phyloP scores from a whole-genome alignment of 2,113 vertebrate genomes.

The Oreotrochilus melanogaster region DNA sequence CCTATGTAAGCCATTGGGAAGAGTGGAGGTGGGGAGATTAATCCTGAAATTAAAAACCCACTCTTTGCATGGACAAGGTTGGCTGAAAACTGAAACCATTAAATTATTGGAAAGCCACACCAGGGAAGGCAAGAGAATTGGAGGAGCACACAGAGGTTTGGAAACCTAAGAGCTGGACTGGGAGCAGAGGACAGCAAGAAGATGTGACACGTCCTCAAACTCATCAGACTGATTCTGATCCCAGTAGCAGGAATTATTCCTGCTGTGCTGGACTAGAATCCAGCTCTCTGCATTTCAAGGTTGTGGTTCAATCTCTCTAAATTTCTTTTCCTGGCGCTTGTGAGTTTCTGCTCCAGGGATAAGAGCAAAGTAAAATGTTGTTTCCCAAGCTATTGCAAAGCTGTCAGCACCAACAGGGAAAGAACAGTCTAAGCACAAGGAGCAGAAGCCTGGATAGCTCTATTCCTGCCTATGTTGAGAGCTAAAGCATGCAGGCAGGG shows the following conservation, averaged over 20 bases:
- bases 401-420: neutral
- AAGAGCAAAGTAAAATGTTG: neutral
- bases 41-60: slow-evolving; percentile 9
- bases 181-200: neutral
- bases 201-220: neutral
- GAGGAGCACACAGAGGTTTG: neutral
- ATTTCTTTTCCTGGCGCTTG: neutral
- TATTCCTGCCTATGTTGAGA: neutral
- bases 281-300: neutral
- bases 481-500: neutral
- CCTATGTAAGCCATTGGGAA: neutral
- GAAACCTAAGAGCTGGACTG: neutral
- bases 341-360: neutral
- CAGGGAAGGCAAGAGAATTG: neutral
- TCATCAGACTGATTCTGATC: neutral
- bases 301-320: neutral
- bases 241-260: neutral
- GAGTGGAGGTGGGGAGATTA: neutral
- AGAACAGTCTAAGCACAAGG: neutral
- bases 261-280: neutral
- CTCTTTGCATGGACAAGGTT: neutral
- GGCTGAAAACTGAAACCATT: slow-evolving; percentile 21
- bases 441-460: neutral
- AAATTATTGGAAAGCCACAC: neutral
- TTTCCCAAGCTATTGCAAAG: neutral